These are phyloP conservation scores for Pollenia angustigena DNA, from an alignment of 2,888 invertebrate species.

Conservation along the genomic window DNA sequence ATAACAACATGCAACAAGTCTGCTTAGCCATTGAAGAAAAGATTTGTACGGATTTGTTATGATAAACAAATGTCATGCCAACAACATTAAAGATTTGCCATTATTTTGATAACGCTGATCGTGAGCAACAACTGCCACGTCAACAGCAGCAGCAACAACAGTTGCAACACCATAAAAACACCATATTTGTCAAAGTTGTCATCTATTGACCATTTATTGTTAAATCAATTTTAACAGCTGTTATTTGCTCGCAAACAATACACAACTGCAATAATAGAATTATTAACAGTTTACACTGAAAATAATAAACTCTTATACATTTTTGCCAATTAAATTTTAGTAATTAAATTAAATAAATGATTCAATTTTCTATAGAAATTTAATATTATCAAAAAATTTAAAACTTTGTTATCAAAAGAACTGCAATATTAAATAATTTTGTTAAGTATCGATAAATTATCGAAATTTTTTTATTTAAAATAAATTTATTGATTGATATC, in stretches of 20 bases:
- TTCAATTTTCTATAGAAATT: too few species aligned
- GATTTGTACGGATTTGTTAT: constrained; percentile 31
- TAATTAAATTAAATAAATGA: too few species aligned
- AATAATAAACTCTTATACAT: background rate
- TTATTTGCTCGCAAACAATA: constrained; percentile 19
- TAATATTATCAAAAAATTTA: too few species aligned
- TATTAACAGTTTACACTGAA: constrained; percentile 27
- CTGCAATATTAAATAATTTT: too few species aligned
- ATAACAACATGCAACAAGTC: constrained; percentile 33
- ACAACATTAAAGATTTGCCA: constrained; percentile 55
- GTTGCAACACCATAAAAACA: constrained; percentile 36
- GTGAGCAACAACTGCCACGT: constrained; percentile 23
- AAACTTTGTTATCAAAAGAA: too few species aligned
- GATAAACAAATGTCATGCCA: constrained; percentile 62
- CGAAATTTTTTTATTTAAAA: too few species aligned
- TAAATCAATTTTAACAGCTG: constrained; percentile 69
- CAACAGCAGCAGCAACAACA: constrained; percentile 32
- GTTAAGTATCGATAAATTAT: too few species aligned
- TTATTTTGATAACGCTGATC: constrained; percentile 26
- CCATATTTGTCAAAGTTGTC: constrained; percentile 70
- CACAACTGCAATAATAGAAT: constrained; percentile 32
- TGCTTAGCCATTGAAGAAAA: constrained; percentile 8
- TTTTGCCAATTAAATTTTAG: too few species aligned
- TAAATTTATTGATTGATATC: too few species aligned
- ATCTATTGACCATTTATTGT: constrained; percentile 67